Conservation (phyloP, 2,888 invertebrate species). For the Stenodera caucasica region DNA sequence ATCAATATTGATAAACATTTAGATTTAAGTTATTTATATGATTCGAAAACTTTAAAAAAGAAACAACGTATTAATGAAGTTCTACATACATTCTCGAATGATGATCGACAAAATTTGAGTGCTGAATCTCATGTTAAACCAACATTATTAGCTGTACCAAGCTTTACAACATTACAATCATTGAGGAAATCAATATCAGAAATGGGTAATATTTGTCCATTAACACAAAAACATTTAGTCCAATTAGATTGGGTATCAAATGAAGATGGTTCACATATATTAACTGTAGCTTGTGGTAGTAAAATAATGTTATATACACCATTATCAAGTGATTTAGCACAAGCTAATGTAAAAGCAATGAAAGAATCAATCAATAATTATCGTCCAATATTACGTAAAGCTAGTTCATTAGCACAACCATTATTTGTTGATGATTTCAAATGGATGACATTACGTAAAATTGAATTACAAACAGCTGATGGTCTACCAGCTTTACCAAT, state of each 20-base stretch:
- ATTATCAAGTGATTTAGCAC: conserved; percentile 91
- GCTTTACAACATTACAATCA: conserved; percentile 87
- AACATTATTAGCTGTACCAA: conserved; percentile 79
- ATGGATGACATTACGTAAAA: conserved; percentile 94
- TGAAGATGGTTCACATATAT: conserved; percentile 97
- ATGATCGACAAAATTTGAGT: conserved; percentile 63
- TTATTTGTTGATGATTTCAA: conserved; percentile 89
- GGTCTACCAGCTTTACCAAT: conserved; percentile 95
- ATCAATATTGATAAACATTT: conserved; percentile 81
- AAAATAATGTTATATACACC: conserved; percentile 91
- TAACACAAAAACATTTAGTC: conserved; percentile 90
- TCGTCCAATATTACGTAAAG: conserved; percentile 83
- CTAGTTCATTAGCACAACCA: conserved; percentile 87
- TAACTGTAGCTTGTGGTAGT: conserved; percentile 94
- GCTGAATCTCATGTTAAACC: conserved; percentile 52
- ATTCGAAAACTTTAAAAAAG: conserved; percentile 77
- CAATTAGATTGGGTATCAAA: conserved; percentile 99
- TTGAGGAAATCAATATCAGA: conserved; percentile 86
- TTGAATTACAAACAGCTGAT: conserved; percentile 90
- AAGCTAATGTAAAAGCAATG: conserved; percentile 81
- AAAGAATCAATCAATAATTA: conserved; percentile 78
- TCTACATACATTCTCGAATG: conserved; percentile 76
- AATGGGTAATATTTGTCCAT: conserved; percentile 87
- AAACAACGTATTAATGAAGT: conserved; percentile 81
- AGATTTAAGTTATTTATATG: conserved; percentile 80